phyloP scores from a whole-genome alignment of 2,113 vertebrate species.

The Cyprinodon variegatus region DNA sequence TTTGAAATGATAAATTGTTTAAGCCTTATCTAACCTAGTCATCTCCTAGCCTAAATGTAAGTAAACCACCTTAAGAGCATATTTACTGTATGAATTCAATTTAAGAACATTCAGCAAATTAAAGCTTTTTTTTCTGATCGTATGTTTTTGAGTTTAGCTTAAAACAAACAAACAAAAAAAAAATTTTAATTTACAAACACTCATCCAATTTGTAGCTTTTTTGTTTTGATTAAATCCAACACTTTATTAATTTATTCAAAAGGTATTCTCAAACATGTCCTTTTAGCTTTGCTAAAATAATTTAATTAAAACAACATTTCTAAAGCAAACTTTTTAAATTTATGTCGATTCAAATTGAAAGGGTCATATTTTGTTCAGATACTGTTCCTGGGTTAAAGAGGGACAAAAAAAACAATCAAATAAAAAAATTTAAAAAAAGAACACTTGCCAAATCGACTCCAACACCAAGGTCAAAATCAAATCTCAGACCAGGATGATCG shows the following conservation, averaged over 20 bases:
- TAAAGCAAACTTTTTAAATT: background rate
- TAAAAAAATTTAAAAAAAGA: background rate
- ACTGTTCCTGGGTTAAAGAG: background rate
- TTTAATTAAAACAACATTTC: background rate
- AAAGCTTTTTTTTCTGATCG: background rate
- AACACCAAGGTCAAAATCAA: too few species aligned
- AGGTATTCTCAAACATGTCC: background rate
- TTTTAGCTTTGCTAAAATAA: background rate
- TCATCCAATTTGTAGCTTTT: background rate
- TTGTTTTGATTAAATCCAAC: background rate
- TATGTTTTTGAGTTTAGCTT: background rate
- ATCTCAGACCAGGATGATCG: too few species aligned
- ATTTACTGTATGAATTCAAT: background rate
- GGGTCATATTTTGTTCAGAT: background rate
- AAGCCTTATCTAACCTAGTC: background rate
- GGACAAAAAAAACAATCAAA: background rate
- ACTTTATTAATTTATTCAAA: background rate
- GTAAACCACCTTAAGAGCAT: background rate
- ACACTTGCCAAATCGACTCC: too few species aligned
- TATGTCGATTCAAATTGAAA: background rate
- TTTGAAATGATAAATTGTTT: too few species aligned
- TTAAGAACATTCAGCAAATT: background rate
- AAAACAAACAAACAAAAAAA: background rate
- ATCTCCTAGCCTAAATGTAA: background rate
- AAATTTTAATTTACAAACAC: background rate